Percentiles rank a stretch among this genome's conserved stretches.
These are phyloP conservation scores for Stratiolaelaps scimitus DNA, from an alignment of 1,140 invertebrate species.

Conservation along the genomic window DNA sequence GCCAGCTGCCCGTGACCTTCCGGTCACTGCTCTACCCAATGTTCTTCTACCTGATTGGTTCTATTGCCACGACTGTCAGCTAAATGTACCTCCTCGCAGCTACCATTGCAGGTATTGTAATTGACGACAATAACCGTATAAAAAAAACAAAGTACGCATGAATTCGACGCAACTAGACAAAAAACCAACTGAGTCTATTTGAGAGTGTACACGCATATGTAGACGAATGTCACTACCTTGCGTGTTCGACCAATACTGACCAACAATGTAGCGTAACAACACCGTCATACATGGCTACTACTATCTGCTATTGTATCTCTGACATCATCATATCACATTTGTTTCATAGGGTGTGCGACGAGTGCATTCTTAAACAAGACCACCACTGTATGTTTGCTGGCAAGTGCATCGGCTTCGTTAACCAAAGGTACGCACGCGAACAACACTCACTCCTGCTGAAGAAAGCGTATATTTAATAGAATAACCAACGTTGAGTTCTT, in stretches of 20 bases:
- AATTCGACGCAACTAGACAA: no score
- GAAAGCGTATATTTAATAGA: no score
- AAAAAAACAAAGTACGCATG: not conserved
- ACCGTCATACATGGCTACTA: no score
- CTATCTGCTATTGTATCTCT: not conserved
- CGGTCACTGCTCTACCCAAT: not conserved
- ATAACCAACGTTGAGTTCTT: no score
- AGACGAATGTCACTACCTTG: no score
- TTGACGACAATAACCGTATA: not conserved
- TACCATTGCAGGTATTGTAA: conserved; percentile 34
- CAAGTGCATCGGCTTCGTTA: conserved; percentile 35
- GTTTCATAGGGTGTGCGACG: conserved; percentile 32
- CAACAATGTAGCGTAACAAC: no score
- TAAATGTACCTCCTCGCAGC: conserved; percentile 35
- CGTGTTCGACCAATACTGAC: no score
- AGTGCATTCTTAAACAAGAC: conserved; percentile 36
- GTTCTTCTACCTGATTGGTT: conserved; percentile 32
- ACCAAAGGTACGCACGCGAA: conserved; percentile 34
- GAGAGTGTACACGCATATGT: no score
- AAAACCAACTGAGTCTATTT: no score
- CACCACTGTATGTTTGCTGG: conserved; percentile 37
- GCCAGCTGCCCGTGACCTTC: not conserved
- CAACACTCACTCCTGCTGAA: no score
- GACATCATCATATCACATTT: not conserved
- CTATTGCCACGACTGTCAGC: conserved; percentile 36